Base-by-base conservation (phyloP, 1,140 invertebrate genomes). In the Drosophila grimshawi region DNA sequence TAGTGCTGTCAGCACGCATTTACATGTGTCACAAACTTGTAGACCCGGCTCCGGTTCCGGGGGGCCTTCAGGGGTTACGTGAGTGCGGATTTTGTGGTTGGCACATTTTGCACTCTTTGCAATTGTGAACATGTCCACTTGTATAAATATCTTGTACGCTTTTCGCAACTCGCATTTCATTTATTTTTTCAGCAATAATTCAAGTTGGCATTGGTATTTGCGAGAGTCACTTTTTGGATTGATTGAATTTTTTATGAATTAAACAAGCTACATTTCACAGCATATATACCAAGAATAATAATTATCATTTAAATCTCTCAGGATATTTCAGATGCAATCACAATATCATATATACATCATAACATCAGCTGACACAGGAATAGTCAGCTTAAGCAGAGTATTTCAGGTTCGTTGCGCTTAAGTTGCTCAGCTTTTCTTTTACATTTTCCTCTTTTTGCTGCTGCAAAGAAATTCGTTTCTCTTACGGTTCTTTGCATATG, bases 1-100 rank as follows among this genome's bases (percentile, higher is more conserved):
- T 77, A 66, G 67, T 75, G 78, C 85, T 89, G 85, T 89, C 86
- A 85, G 68, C 85, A 86, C 77, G 78, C 75, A 89, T 89, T 89
- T 89, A 90, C 85, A 89, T 89, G 86, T 90, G 86, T 90, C 85
- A 81, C 53, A 48, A 43, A 52, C 66, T 70, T 57, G 49, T 70
- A 69, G 60, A 46, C 8, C 60, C 37, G 59, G 10, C 30, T 45
- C 29, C 27, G 30, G 37, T 30, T 30, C 37, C 30, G 37, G 32
- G 32, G 30, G 45, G 30, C 29, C 27, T 39, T 39, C 62, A 62
- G 32, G 49, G 43, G n/a, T 86, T 76, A 68, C 49, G 55, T 71
- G 68, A 69, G 52, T 78, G 63, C 45, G 72, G 52, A 71, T 80
- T 89, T 83, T 85, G 85, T 83, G 85, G 85, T 81, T 75, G 70